Conservation (phyloP, 1,140 invertebrate species). For the Atopsyche davidsoni region DNA sequence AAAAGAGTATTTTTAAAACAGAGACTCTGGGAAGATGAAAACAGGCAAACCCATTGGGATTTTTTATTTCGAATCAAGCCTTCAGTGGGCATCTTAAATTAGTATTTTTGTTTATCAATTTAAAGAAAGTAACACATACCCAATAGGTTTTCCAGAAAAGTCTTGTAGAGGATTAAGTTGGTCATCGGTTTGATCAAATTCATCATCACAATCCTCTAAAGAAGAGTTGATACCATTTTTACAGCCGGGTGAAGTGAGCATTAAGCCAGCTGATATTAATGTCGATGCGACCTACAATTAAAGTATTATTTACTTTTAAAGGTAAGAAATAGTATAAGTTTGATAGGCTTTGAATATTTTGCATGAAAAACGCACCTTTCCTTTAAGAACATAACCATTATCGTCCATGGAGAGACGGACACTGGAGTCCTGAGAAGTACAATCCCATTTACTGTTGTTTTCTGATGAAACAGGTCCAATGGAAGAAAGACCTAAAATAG, state of each 20-base stretch:
- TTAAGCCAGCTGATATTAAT: conserved; percentile 20
- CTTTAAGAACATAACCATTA: conserved; percentile 21
- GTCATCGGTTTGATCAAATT: conserved; percentile 13
- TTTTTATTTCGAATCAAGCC: too few relatives aligned
- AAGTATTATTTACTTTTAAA: too few relatives aligned
- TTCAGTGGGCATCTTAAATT: too few relatives aligned
- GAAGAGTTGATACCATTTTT: background rate
- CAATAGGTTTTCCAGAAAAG: background rate
- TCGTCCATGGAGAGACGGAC: conserved; percentile 17
- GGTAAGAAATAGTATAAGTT: too few relatives aligned
- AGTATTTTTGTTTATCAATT: too few relatives aligned
- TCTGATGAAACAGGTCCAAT: conserved; percentile 20
- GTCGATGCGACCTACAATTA: conserved; percentile 20
- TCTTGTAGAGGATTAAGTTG: conserved; percentile 8
- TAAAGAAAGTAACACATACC: too few relatives aligned
- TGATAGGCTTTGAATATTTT: background rate
- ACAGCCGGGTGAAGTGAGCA: conserved; percentile 11
- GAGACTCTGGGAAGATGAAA: too few relatives aligned
- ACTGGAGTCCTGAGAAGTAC: conserved; percentile 6
- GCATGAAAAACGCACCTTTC: conserved; percentile 16
- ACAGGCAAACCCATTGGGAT: too few relatives aligned
- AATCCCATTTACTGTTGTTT: conserved; percentile 21
- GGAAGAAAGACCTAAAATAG: conserved; percentile 13
- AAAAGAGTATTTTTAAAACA: background rate
- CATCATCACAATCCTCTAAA: background rate